Conservation (phyloP, 2,113 vertebrate species). For the Pollachius pollachius region DNA sequence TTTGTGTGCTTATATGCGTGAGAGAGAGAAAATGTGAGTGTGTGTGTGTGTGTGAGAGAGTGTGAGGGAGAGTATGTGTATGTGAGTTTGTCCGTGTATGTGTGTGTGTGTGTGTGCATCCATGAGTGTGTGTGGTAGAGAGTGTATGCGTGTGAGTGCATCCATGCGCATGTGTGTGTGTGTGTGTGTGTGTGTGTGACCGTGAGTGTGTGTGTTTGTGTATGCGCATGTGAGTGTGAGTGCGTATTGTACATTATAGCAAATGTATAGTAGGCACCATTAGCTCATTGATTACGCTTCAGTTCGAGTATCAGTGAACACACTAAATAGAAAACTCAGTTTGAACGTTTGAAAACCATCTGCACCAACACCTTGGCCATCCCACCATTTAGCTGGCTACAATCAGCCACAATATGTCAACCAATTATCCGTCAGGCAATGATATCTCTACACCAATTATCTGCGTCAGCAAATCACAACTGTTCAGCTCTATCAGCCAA, state of each 20-base stretch:
- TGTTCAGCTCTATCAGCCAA: too few species aligned
- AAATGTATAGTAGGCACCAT: constrained; percentile 31
- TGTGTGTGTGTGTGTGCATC: neutral
- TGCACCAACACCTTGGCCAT: neutral
- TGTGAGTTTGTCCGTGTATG: neutral
- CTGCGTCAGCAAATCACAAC: too few species aligned
- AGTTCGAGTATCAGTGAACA: constrained; percentile 21
- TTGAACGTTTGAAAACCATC: constrained; percentile 26
- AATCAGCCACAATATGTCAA: too few species aligned
- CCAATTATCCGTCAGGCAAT: too few species aligned
- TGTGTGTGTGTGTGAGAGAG: neutral
- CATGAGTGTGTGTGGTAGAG: neutral
- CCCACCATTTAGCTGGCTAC: neutral
- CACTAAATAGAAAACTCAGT: constrained; percentile 30
- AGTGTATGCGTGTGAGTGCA: neutral
- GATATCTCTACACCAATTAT: too few species aligned
- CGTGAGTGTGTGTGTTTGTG: neutral
- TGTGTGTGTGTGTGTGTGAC: neutral
- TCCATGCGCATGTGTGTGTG: neutral
- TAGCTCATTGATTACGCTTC: constrained; percentile 39
- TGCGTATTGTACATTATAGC: constrained; percentile 1
- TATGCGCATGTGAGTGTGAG: neutral
- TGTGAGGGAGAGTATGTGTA: neutral
- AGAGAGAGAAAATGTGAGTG: too few species aligned
- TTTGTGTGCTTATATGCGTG: neutral